Evolutionary conservation across 2,113 vertebrate species (phyloP), one percentile per base, ranked within the genome.

Genomic region (Salvelinus fontinalis): DNA sequence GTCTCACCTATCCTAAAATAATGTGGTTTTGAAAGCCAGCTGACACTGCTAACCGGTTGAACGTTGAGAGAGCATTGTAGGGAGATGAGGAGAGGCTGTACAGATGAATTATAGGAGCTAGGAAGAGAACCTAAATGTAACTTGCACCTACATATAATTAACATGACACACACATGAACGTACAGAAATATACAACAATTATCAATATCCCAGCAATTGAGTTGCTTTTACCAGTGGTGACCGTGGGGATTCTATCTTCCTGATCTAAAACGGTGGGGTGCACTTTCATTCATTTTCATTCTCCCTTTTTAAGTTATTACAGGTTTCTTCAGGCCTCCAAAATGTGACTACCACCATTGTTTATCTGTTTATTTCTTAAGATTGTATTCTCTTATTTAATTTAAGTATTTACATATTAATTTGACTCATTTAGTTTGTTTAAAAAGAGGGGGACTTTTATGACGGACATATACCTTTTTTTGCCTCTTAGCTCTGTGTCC

Each of bases 371-470:
- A 71, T 76, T 79, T 83, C 11, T 16, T 31, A 77, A 64, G 48
- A 67, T 79, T 86, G 72, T 67, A 4, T 80, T 85, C 59, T 80
- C 85, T 79, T 77, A 75, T 74, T 85, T 74, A 84, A 11, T 44
- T 9, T 11, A 78, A 81, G 69, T 75, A 78, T 83, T 85, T 77
- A 66, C 77, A n/a, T 78, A 89, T 93, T 92, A 78, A 92, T 92
- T 90, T 90, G 31, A 91, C 88, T 87, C 88, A 92, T 92, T 91
- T 87, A 71, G 29, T 84, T 85, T 85, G 81, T 83, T 92, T 88
- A 87, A 91, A 93, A 91, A 86, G 88, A 91, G 84, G 85, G 88
- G 74, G 85, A 3, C 9, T n/a, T 64, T n/a, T 9, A 31, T 67
- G 22, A 67, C 3, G 31, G 18, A 14, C 8, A 67, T 13, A 3